Evolutionary conservation across 2,797 vertebrate genomes (phyloP).

Genomic region (Linurgus olivaceus): DNA sequence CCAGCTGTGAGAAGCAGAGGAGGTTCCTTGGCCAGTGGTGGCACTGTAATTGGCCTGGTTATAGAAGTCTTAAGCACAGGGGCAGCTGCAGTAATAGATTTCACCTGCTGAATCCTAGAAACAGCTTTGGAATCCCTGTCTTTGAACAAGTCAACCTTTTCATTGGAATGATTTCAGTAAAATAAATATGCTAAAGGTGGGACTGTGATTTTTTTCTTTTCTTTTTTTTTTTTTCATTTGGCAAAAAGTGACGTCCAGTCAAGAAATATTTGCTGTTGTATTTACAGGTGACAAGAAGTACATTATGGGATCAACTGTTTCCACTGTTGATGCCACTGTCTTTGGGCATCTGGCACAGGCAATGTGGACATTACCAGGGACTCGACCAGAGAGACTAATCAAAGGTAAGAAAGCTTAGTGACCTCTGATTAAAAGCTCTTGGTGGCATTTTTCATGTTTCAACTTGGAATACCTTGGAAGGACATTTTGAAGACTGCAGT

Average conservation of each 20-base stretch:
- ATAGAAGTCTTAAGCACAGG: background rate
- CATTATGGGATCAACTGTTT: slow-evolving; percentile 94
- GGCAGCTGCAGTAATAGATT: background rate
- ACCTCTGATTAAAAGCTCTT: background rate
- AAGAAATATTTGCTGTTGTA: slow-evolving; percentile 1
- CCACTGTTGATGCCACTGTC: slow-evolving; percentile 92
- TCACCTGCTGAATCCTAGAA: background rate
- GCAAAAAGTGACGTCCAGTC: background rate
- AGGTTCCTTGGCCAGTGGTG: background rate
- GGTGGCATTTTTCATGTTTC: background rate
- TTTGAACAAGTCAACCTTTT: background rate
- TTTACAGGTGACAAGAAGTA: slow-evolving; percentile 94
- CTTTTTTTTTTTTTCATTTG: background rate
- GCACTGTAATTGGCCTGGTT: background rate
- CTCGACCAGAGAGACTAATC: slow-evolving; percentile 91
- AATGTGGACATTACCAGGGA: slow-evolving; percentile 97
- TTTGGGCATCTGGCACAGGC: slow-evolving; percentile 96
- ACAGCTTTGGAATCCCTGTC: background rate
- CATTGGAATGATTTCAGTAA: background rate
- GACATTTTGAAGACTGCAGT: background rate
- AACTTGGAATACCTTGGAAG: background rate
- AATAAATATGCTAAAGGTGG: background rate
- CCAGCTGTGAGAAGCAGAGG: background rate
- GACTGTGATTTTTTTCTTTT: background rate
- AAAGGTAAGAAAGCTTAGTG: slow-evolving; percentile 82